A percentile compares a stretch with the other conserved stretches of the same genome.
These are phyloP conservation scores for Zonitis immaculata DNA, from an alignment of 2,888 invertebrate species.

Conservation along the genomic window DNA sequence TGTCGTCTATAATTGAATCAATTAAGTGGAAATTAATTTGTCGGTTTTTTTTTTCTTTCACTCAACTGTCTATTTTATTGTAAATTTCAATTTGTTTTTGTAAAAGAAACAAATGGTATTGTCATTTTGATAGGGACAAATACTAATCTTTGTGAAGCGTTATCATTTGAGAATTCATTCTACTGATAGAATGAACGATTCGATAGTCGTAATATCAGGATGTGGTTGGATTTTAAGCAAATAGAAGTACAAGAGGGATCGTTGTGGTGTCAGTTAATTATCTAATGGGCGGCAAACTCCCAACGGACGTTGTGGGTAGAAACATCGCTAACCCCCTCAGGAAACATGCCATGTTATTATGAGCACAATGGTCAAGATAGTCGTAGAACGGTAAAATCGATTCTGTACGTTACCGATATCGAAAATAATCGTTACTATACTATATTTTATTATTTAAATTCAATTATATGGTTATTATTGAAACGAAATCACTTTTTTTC, in stretches of 20 bases:
- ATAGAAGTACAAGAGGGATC: neutral
- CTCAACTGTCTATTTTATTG: no score
- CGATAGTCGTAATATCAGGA: neutral
- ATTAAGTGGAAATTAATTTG: neutral
- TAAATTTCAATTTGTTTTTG: no score
- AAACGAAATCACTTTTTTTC: no score
- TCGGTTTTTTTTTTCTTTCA: no score
- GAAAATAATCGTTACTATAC: conserved; percentile 16
- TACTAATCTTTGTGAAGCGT: no score
- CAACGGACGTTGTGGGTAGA: conserved; percentile 10
- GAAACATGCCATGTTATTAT: conserved; percentile 25
- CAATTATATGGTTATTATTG: no score
- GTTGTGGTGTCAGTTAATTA: conserved; percentile 26
- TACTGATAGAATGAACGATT: neutral
- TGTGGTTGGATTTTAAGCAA: neutral
- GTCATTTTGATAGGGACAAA: no score
- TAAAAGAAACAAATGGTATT: no score
- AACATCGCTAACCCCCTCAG: conserved; percentile 18
- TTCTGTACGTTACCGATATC: conserved; percentile 24
- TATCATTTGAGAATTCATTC: no score
- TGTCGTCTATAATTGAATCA: neutral
- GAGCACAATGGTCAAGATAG: conserved; percentile 29
- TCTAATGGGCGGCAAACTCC: conserved; percentile 28
- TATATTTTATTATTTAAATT: no score
- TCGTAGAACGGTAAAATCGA: conserved; percentile 24